Conservation (phyloP, 2,888 invertebrate species). For the Epirrhoe alternata region DNA sequence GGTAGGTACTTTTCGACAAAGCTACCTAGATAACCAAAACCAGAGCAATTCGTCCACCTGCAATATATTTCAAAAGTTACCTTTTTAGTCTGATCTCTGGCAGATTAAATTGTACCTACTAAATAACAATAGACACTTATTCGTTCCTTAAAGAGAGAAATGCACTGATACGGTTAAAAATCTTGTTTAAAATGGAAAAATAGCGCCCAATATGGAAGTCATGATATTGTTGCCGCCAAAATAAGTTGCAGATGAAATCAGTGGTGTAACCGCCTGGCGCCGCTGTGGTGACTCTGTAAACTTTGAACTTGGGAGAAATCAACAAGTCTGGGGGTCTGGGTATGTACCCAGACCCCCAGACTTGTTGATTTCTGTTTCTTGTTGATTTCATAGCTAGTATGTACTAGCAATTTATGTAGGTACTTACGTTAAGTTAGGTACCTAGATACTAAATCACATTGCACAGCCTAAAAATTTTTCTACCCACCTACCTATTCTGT, state of each 20-base stretch:
- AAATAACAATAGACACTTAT: constrained; percentile 67
- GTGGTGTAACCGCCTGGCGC: constrained; percentile 76
- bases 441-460: too few species aligned
- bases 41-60: constrained; percentile 7
- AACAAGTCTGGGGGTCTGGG: too few species aligned
- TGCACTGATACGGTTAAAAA: constrained; percentile 66
- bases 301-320: constrained; percentile 38
- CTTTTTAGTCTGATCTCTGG: constrained; percentile 25
- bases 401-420: too few species aligned
- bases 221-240: constrained; percentile 77
- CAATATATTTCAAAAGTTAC: constrained; percentile 30
- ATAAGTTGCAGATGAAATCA: constrained; percentile 78
- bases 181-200: constrained; percentile 58
- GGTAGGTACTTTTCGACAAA: not conserved
- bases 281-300: constrained; percentile 44
- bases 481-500: not conserved
- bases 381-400: too few species aligned
- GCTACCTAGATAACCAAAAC: constrained; percentile 4
- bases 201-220: constrained; percentile 70
- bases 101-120: constrained; percentile 24
- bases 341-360: too few species aligned
- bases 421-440: too few species aligned
- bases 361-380: too few species aligned
- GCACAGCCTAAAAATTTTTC: too few species aligned
- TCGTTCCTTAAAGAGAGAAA: constrained; percentile 56